Evolutionary conservation across 1,140 invertebrate species (phyloP), one percentile per base, ranked within the genome.

Genomic region (Bombus fervidus): DNA sequence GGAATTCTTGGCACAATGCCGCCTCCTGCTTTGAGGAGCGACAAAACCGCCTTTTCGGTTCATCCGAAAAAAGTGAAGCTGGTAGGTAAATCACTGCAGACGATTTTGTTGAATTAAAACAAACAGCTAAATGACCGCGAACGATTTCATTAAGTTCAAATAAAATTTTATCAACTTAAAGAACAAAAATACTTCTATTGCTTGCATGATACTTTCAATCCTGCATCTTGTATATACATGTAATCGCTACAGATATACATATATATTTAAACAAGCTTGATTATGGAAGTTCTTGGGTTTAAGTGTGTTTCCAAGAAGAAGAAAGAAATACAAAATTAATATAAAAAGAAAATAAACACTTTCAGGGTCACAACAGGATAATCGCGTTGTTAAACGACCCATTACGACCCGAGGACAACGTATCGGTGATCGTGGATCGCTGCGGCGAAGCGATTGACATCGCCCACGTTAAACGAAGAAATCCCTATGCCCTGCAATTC

Each of bases 401-500:
- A 0, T 94, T 98, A 81, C 95, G 96, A 89, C 96, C 96, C 53
- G 97, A 97, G 86, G 97, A 98, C 94, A 96, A 95, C 37, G 95
- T 98, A 3, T 97, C 96, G 87, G 96, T 98, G 85, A 96, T 96
- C 80, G 96, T 98, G 6, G 97, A 98, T 93, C 97, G 97, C 90
- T 97, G 97, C 91, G 97, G 97, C 0, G 97, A 98, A 82, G 96
- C 97, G 39, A 96, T 97, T 86, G 97, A 98, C 87, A 96, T 98
- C 84, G 96, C 95, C 57, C 96, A 96, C 72, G 96, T 97, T 75
- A 98, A 98, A 90, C 96, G 96, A 88, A 96, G 97, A 87, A 98
- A 98, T 93, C 97, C 97, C 0, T 98, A 98, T 89, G 97, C 97
- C 0, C 93, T 98, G 47, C 97, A 98, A 91, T 97, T 98, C 91